Evolutionary conservation across 2,113 vertebrate genomes (phyloP).

Genomic region (Bungarus multicinctus): DNA sequence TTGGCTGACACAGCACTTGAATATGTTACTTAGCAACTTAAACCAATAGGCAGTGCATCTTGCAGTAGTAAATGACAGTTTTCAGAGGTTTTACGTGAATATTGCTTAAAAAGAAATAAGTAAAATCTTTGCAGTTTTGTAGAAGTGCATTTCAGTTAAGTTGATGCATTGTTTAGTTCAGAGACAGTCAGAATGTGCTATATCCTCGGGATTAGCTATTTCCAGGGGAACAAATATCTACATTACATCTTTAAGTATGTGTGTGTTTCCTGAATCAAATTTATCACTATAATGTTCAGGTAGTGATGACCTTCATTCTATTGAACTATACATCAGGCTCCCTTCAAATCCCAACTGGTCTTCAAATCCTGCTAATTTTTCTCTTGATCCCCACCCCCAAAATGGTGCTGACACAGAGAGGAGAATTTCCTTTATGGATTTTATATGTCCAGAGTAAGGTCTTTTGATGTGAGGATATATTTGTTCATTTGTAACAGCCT

Average conservation of each 20-base stretch:
- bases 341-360: neutral
- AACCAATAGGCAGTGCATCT: accelerated
- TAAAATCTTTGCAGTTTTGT: neutral
- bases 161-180: neutral
- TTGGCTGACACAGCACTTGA: accelerated
- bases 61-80: neutral
- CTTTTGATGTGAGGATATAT: neutral
- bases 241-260: constrained; percentile 51
- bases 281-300: neutral
- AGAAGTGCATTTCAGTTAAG: neutral
- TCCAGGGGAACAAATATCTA: constrained; percentile 11
- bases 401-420: neutral
- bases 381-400: neutral
- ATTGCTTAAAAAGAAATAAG: neutral
- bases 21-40: accelerated
- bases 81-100: neutral
- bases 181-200: accelerated
- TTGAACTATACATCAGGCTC: neutral
- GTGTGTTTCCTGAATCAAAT: constrained; percentile 13
- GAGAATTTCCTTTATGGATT: neutral
- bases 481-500: neutral
- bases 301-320: accelerated
- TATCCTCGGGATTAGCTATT: neutral
- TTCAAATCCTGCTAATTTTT: neutral
- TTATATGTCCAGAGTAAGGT: neutral